Evolutionary conservation across 2,888 invertebrate species (phyloP).

Genomic region (Myopa testacea): DNA sequence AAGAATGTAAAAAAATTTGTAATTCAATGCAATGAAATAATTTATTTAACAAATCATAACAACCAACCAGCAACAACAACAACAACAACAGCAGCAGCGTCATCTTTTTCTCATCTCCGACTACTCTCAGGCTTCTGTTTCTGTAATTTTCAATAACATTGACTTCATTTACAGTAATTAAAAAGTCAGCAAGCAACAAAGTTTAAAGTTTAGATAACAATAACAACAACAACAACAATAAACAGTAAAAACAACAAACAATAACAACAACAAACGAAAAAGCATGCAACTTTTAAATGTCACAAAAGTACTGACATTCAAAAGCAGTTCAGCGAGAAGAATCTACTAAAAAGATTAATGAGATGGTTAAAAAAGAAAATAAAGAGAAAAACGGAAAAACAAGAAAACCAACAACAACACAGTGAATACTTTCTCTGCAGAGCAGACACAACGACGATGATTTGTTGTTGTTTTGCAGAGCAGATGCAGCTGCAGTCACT

Average conservation of each 20-base stretch:
- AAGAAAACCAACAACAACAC: too few relatives aligned
- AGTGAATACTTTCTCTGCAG: slow-evolving; percentile 12
- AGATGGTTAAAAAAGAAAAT: background rate
- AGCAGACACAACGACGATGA: background rate
- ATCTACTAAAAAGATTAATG: background rate
- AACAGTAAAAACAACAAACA: background rate
- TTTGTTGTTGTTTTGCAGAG: too few relatives aligned
- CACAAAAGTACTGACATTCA: background rate
- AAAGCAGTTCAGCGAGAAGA: background rate
- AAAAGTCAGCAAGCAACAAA: background rate
- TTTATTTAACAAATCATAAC: too few relatives aligned
- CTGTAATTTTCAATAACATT: slow-evolving; percentile 1
- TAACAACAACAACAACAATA: background rate
- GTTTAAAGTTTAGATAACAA: background rate
- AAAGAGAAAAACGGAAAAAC: background rate
- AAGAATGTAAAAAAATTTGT: too few relatives aligned
- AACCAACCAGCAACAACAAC: too few relatives aligned
- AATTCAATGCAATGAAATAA: too few relatives aligned
- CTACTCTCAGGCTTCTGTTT: background rate
- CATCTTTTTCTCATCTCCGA: background rate
- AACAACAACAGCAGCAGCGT: too few relatives aligned
- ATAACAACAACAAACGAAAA: background rate
- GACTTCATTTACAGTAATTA: background rate
- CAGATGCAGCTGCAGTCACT: background rate
- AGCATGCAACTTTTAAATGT: background rate